phyloP scores from a whole-genome alignment of 2,888 invertebrate species.

The Callimorpha dominula region DNA sequence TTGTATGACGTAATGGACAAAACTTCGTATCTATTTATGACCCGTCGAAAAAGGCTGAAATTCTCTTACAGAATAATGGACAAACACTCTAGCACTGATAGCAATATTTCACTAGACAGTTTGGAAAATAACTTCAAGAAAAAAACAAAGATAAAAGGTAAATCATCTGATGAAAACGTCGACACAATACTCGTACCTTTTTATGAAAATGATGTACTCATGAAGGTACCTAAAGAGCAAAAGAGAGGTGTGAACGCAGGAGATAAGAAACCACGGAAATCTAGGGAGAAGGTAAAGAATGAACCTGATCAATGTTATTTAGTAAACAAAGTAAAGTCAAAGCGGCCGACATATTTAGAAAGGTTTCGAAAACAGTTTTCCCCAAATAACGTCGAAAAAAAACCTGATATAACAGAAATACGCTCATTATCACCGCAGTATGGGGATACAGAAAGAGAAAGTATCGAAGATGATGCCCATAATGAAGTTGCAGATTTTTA shows the following conservation, averaged over 20 bases:
- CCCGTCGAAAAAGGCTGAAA: constrained; percentile 63
- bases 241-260: constrained; percentile 56
- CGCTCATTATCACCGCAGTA: constrained; percentile 78
- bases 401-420: constrained; percentile 62
- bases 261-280: constrained; percentile 42
- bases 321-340: constrained; percentile 65
- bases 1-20: constrained; percentile 62
- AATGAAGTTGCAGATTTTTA: constrained; percentile 67
- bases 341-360: constrained; percentile 71
- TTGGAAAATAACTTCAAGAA: constrained; percentile 67
- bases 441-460: constrained; percentile 80
- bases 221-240: constrained; percentile 73
- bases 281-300: constrained; percentile 48
- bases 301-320: constrained; percentile 64
- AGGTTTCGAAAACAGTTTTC: constrained; percentile 76
- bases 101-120: constrained; percentile 77
- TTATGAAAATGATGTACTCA: constrained; percentile 81
- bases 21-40: constrained; percentile 69
- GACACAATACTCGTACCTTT: constrained; percentile 82
- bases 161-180: constrained; percentile 63
- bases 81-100: constrained; percentile 66
- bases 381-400: constrained; percentile 47
- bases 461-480: constrained; percentile 66
- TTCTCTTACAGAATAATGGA: constrained; percentile 64
- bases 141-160: constrained; percentile 54